Conservation (phyloP, 2,113 vertebrate species). For the Lagopus muta region DNA sequence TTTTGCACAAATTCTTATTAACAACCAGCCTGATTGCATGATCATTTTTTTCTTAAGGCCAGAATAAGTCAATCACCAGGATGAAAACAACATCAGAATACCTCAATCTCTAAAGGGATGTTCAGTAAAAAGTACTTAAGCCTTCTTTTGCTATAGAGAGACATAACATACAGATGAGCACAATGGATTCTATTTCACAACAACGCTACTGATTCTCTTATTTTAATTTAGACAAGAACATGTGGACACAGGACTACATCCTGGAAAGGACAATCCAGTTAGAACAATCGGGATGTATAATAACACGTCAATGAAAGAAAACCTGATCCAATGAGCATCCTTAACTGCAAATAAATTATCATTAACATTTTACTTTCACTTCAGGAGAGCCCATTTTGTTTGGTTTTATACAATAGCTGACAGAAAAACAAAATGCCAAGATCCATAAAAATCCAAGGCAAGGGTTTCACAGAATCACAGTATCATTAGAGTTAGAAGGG, state of each 20-base stretch:
- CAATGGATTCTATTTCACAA: neutral
- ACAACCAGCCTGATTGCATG: rapidly evolving
- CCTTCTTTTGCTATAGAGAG: neutral
- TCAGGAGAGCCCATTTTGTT: neutral
- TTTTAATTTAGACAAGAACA: neutral
- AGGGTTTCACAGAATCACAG: neutral
- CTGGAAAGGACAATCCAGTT: neutral
- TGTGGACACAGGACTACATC: rapidly evolving
- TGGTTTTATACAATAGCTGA: neutral
- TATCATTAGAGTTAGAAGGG: too few relatives aligned
- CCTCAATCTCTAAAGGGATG: neutral
- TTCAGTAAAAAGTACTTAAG: neutral
- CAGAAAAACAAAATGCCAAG: neutral
- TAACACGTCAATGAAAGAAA: neutral
- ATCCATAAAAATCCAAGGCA: neutral
- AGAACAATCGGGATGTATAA: neutral
- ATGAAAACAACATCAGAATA: neutral
- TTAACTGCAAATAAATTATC: neutral
- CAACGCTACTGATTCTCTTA: rapidly evolving
- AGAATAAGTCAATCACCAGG: neutral
- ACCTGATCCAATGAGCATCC: neutral
- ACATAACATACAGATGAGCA: neutral
- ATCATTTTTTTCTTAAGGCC: neutral
- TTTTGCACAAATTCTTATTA: neutral
- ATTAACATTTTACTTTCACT: neutral